A percentile compares a stretch with the other conserved stretches of the same genome.
These are phyloP conservation scores for Cynopterus sphinx DNA, from an alignment of 2,797 vertebrate species.

Conservation along the genomic window DNA sequence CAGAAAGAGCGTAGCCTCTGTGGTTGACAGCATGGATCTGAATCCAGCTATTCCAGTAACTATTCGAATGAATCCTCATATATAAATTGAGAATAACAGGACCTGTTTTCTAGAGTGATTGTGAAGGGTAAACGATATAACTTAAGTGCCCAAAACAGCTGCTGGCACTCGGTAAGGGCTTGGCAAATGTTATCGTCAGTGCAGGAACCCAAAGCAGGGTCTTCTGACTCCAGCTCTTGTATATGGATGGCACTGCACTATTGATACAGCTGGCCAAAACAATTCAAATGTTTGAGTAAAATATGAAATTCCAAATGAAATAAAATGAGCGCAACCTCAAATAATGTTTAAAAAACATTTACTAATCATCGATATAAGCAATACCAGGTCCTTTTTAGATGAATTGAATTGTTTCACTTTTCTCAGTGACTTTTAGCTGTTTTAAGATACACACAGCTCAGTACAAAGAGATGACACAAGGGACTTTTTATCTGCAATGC, in stretches of 20 bases:
- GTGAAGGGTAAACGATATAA: neutral
- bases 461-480: constrained; percentile 69
- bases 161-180: neutral
- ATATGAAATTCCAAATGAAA: constrained; percentile 33
- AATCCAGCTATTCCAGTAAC: neutral
- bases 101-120: constrained; percentile 12
- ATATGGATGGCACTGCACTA: neutral
- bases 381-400: neutral
- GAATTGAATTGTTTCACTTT: constrained; percentile 21
- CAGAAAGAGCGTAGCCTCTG: neutral
- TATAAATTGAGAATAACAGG: neutral
- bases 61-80: neutral
- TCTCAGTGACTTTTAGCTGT: constrained; percentile 60
- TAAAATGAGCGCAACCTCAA: constrained; percentile 16
- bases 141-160: constrained; percentile 5
- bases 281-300: constrained; percentile 40
- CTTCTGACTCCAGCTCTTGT: neutral
- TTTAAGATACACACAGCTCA: constrained; percentile 52
- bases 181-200: neutral
- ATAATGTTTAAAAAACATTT: constrained; percentile 37
- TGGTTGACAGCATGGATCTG: neutral
- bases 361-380: constrained; percentile 1
- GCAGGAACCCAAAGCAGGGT: neutral
- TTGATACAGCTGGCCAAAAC: constrained; percentile 8
- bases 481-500: constrained; percentile 70